Evolutionary conservation across 1,140 invertebrate species (phyloP), one percentile per base, ranked within the genome.

Genomic region (Globodera rostochiensis): DNA sequence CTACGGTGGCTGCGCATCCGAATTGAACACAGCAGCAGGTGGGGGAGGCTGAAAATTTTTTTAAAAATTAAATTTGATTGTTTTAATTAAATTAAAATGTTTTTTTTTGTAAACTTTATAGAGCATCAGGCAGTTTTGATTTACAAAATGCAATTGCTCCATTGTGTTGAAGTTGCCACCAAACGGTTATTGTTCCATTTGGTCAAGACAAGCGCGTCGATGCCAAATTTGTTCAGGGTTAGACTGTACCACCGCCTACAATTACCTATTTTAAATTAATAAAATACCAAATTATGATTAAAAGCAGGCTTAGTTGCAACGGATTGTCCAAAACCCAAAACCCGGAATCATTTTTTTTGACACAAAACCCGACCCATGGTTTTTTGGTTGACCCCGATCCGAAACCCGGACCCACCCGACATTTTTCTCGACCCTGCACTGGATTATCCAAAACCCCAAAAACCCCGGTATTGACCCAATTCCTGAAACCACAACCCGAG

Each of bases 131-230:
- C 57, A 64, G 57, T 36, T 19, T 11, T 78, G 25, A 13, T 78
- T 13, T 78, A 78, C 50, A 66, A 70, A 69, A 70, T 78, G 64
- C 76, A 78, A 50, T 45, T 78, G 76, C 76, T 78, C 11, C 66
- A 70, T 25, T 66, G 76, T 11, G 50, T 78, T n/a, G 76, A 78
- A 69, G 76, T 78, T 15, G 46, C 70, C 49, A 69, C 64, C 49
- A 78, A 78, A 78, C 53, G 76, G 6, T 50, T 78, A 49, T 36
- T 78, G 21, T 78, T 78, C 64, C 76, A 78, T n/a, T 36, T 78
- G 70, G 76, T 78, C 9, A 78, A 78, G 70, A 64, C 76, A 6
- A 66, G 76, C 49, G 64, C 76, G 21, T 47, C 64, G 25, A 49
- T 70, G 66, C 76, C 76, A 45, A 78, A 78, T 53, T 70, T 66